Conservation (phyloP, 2,113 vertebrate species). For the Delphinus delphis region DNA sequence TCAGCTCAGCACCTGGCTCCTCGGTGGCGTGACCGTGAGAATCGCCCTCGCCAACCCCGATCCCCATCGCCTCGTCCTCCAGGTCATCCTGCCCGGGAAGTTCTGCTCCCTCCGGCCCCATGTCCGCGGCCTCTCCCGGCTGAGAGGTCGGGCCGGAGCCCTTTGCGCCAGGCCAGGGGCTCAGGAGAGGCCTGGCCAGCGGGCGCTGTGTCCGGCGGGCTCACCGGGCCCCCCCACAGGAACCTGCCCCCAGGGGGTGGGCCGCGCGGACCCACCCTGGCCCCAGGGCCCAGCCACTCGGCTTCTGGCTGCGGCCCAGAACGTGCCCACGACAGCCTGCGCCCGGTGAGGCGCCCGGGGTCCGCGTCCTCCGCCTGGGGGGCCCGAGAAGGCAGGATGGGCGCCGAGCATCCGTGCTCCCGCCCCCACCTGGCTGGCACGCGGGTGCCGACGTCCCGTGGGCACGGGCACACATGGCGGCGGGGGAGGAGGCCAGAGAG, state of each 20-base stretch:
- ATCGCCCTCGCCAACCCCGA: rapidly evolving
- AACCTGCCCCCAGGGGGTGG: neutral
- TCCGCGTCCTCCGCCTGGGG: neutral
- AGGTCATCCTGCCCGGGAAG: neutral
- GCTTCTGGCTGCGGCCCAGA: neutral
- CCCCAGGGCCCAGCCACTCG: neutral
- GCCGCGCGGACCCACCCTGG: neutral
- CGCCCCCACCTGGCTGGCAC: neutral
- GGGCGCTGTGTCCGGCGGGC: neutral
- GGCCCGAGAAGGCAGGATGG: rapidly evolving
- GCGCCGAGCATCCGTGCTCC: rapidly evolving
- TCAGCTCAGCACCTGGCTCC: neutral
- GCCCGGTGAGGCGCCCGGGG: neutral
- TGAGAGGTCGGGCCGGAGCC: neutral
- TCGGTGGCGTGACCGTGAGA: neutral
- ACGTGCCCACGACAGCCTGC: neutral
- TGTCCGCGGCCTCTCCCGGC: neutral
- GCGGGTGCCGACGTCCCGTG: neutral
- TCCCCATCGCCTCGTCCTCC: neutral
- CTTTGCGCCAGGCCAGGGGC: rapidly evolving
- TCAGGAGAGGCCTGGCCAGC: neutral
- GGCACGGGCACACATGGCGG: rapidly evolving
- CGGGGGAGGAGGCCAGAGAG: neutral
- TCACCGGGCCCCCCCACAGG: neutral
- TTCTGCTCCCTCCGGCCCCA: rapidly evolving